Evolutionary conservation across 2,113 vertebrate genomes (phyloP), one percentile per base, ranked within the genome.

Genomic region (Sinocyclocheilus anshuiensis): DNA sequence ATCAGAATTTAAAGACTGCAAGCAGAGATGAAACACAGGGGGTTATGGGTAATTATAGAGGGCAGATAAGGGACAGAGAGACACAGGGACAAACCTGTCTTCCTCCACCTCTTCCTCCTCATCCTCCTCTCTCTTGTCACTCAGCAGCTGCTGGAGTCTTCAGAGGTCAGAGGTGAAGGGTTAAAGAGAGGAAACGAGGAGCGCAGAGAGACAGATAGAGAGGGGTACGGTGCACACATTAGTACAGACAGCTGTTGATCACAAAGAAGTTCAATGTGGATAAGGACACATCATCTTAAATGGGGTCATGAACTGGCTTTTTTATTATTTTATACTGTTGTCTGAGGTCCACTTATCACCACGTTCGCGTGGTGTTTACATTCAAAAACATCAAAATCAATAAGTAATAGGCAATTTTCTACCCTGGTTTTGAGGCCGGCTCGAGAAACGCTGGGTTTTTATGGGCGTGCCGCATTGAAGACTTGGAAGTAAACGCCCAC

Each of bases 111-210:
- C 93, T 90, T 93, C 92, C 93, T 91, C 90, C 87, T 87, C 87
- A 75, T 87, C 87, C 86, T 97, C 96, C 95, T 97, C 97, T 96
- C 94, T 96, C 92, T 94, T 96, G 95, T 98, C 96, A 93, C 96
- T 97, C 96, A 97, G 96, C 96, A 97, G 96, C 95, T 95, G 96
- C 96, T 97, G 97, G 94, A 99, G 97, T 96, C 97, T 99, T 97
- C 96, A 72, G 61, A 90, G 84, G 77, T 81, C 57, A 88, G 57
- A 94, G 95, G 94, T 94, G 42, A 87, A 86, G 89, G 86, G 74
- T 78, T 61, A 88, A 95, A 93, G 93, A 96, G 95, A 96, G 55
- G 74, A 93, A 93, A 95, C 94, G 95, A 77, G 71, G 45, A 59
- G 55, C 33, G 29, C 36, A 78, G 61, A 83, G 22, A 88, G 33